phyloP scores from a whole-genome alignment of 2,888 invertebrate species.

The Lottia scabra region DNA sequence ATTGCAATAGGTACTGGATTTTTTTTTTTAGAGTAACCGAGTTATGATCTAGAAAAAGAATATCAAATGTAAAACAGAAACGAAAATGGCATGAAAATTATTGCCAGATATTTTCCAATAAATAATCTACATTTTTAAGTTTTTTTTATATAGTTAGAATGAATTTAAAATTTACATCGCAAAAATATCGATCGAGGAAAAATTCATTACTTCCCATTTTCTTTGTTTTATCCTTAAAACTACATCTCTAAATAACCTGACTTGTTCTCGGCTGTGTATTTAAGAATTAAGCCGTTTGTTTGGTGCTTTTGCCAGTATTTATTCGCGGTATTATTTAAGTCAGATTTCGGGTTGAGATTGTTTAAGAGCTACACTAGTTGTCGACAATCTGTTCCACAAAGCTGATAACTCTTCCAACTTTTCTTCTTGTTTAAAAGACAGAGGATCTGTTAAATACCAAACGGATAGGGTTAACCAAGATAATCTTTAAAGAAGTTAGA shows the following conservation, averaged over 20 bases:
- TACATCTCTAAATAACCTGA: slow-evolving; percentile 10
- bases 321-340: slow-evolving; percentile 9
- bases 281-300: slow-evolving; percentile 10
- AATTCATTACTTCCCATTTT: neutral
- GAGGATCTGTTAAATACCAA: slow-evolving; percentile 15
- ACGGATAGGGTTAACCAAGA: slow-evolving; percentile 10
- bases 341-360: slow-evolving; percentile 7
- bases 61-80: no score
- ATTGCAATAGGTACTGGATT: no score
- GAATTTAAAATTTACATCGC: neutral
- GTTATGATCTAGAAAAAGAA: no score
- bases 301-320: slow-evolving; percentile 16
- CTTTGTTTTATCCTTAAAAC: neutral
- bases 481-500: slow-evolving; percentile 16
- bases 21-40: no score
- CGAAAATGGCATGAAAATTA: no score
- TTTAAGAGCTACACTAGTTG: neutral
- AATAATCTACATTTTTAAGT: no score
- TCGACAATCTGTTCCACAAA: neutral
- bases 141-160: no score
- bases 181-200: neutral
- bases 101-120: no score
- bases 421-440: neutral
- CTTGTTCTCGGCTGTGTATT: slow-evolving; percentile 11
- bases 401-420: slow-evolving; percentile 1